Base-by-base conservation (phyloP, 2,888 invertebrate species). In the Philopedon plagiatum region DNA sequence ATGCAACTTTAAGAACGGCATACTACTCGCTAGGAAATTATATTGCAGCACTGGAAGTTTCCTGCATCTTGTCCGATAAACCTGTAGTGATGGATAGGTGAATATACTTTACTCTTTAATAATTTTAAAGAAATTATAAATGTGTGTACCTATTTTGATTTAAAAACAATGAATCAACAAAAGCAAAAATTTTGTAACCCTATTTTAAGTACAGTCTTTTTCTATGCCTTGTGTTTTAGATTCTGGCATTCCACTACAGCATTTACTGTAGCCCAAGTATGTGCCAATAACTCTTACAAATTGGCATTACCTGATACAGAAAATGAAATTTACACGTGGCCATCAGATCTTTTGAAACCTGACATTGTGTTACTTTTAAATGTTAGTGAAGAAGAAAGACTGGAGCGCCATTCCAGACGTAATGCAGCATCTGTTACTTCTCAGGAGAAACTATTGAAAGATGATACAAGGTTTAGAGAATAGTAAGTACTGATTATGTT, bases 211-310 rank as follows among this genome's bases (percentile, higher is more conserved):
- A n/a, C n/a, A n/a, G n/a, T n/a, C n/a, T n/a, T n/a, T n/a, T n/a
- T n/a, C n/a, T n/a, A n/a, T n/a, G n/a, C n/a, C n/a, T 26, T n/a
- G 3, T 21, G 2, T 63, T 49, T 19, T 41, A 81, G 87, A 76
- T 87, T 82, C 76, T 87, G 87, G 87, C 86, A 87, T 79, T 87
- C 87, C 11, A 87, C 87, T 8, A 81, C 84, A n/a, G 85, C 86
- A 1, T 86, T 83, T 78, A 85, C 85, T 0, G 74, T 86, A 34
- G 86, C 86, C 0, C 84, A 86, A 78, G 76, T 78, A 29, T 78
- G 84, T 13, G 75, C 81, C 21, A 77, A 82, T 64, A 64, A 72
- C 58, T 77, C 80, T 19, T 73, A 76, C 2, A 69, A 76, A 32
- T 74, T 78, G 57, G 61, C 46, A n/a, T 74, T 86, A 58, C 85